Percentiles rank a stretch among this genome's conserved stretches.
These are phyloP conservation scores for Sibirionetta formosa DNA, from an alignment of 2,797 vertebrate genomes.

Conservation along the genomic window DNA sequence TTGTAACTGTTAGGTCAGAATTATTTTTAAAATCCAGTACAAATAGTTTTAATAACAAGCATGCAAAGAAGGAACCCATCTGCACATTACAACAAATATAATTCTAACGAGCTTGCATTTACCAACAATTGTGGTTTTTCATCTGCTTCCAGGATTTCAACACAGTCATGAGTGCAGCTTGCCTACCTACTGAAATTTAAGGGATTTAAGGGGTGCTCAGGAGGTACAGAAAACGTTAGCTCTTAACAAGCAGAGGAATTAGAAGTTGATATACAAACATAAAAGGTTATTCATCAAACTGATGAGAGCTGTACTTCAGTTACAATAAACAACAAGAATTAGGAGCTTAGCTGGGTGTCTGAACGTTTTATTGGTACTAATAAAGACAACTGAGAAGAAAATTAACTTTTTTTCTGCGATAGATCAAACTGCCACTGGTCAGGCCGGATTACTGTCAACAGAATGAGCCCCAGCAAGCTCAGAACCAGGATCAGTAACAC, in stretches of 20 bases:
- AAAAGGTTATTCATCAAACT: background rate
- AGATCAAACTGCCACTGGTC: background rate
- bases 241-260: background rate
- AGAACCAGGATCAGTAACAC: background rate
- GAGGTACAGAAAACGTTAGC: background rate
- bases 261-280: background rate
- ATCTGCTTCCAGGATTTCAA: background rate
- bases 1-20: background rate
- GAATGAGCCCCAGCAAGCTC: background rate
- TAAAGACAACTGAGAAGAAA: conserved; percentile 4
- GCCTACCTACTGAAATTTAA: background rate
- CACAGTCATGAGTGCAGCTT: background rate
- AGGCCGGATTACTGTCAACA: background rate
- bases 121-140: background rate
- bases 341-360: background rate
- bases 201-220: background rate
- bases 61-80: accelerated
- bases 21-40: background rate
- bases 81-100: background rate
- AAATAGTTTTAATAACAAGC: background rate
- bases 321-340: background rate
- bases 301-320: background rate
- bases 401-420: background rate
- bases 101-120: background rate
- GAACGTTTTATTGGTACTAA: background rate